phyloP scores from a whole-genome alignment of 2,113 vertebrate genomes.

The Indri indri region DNA sequence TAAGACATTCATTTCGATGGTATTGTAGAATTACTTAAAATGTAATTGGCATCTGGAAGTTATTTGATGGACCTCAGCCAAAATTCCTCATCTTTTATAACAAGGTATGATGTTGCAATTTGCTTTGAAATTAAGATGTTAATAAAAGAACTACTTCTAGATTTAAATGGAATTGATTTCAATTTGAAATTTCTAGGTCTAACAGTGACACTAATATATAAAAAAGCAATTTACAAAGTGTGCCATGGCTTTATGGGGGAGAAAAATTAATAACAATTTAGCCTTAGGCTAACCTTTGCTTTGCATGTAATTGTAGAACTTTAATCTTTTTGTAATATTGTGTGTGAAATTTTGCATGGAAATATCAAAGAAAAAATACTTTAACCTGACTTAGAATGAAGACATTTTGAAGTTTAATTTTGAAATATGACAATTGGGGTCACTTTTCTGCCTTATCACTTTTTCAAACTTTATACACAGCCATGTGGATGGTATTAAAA shows the following conservation, averaged over 20 bases:
- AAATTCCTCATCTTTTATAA: not conserved
- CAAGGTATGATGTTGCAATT: not conserved
- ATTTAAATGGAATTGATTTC: not conserved
- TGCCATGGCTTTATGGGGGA: not conserved
- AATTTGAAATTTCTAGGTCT: not conserved
- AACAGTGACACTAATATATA: not conserved
- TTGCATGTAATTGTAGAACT: conserved; percentile 27
- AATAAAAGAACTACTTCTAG: not conserved
- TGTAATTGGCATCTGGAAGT: not conserved
- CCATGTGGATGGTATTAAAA: not conserved
- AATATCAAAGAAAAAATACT: not conserved
- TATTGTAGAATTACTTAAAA: conserved; percentile 7
- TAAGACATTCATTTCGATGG: not conserved
- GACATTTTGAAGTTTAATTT: not conserved
- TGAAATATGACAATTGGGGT: not conserved
- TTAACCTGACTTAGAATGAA: not conserved
- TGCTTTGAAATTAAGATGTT: not conserved
- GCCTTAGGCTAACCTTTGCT: not conserved
- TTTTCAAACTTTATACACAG: not conserved
- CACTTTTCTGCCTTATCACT: not conserved
- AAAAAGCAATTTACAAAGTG: not conserved
- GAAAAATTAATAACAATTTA: not conserved
- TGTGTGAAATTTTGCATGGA: not conserved
- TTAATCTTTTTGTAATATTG: not conserved
- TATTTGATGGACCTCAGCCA: not conserved